Conservation (phyloP, 2,888 invertebrate species). For the Tortrix viridana region DNA sequence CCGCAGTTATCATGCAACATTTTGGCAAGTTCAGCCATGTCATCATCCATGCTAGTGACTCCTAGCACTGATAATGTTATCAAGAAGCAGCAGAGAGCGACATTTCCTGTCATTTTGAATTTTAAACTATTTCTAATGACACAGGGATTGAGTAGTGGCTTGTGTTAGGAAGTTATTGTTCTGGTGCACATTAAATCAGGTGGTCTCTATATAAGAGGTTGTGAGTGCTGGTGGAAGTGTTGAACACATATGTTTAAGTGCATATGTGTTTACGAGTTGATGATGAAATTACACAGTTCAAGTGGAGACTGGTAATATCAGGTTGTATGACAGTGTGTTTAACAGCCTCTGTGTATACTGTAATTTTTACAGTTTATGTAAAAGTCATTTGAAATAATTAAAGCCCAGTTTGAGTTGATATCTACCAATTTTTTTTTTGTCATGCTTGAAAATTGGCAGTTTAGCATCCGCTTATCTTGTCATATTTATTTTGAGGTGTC, state of each 20-base stretch:
- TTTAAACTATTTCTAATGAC: background rate
- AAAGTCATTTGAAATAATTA: constrained; percentile 58
- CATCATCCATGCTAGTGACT: constrained; percentile 57
- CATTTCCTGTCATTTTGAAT: constrained; percentile 27
- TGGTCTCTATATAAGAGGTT: constrained; percentile 49
- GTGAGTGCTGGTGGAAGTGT: constrained; percentile 47
- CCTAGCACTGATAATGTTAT: constrained; percentile 39
- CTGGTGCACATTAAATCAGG: constrained; percentile 2
- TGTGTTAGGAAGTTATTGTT: constrained; percentile 17
- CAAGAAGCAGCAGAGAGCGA: constrained; percentile 36
- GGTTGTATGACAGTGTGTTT: constrained; percentile 46
- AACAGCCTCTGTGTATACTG: constrained; percentile 41
- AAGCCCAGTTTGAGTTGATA: constrained; percentile 40
- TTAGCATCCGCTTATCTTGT: constrained; percentile 33
- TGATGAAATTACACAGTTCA: constrained; percentile 53
- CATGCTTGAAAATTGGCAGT: constrained; percentile 32
- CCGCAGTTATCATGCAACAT: constrained; percentile 70
- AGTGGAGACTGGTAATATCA: constrained; percentile 49
- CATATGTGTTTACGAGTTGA: constrained; percentile 36
- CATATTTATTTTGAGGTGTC: constrained; percentile 44
- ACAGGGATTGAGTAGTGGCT: background rate
- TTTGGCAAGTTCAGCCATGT: constrained; percentile 70
- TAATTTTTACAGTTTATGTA: constrained; percentile 47
- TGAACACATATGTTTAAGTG: constrained; percentile 42
- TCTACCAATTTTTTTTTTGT: constrained; percentile 42